These are phyloP conservation scores for Patella caerulea DNA, from an alignment of 2,888 invertebrate genomes.

Conservation along the genomic window DNA sequence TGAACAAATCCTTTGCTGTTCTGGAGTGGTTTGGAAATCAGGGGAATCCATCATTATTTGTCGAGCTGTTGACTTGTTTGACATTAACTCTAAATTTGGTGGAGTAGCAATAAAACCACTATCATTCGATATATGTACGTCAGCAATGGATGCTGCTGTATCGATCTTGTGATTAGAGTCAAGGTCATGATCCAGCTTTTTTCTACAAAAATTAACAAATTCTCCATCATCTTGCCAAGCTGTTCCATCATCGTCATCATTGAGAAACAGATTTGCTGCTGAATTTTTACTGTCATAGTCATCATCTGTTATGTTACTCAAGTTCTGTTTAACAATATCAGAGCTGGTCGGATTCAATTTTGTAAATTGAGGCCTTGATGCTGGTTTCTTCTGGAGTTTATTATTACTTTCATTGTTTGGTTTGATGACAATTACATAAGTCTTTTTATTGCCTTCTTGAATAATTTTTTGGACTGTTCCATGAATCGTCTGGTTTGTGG, in stretches of 20 bases:
- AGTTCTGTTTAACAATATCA: slow-evolving; percentile 49
- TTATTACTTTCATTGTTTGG: slow-evolving; percentile 38
- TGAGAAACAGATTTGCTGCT: slow-evolving; percentile 36
- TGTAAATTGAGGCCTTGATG: background rate
- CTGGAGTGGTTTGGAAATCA: background rate
- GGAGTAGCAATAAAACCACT: slow-evolving; percentile 9
- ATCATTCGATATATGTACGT: background rate
- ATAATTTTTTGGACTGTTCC: slow-evolving; percentile 37
- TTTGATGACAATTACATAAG: slow-evolving; percentile 48
- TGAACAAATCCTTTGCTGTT: background rate
- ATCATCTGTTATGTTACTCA: slow-evolving; percentile 42
- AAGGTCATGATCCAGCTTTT: too few species aligned
- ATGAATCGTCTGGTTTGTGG: slow-evolving; percentile 4
- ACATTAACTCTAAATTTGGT: background rate
- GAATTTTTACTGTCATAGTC: slow-evolving; percentile 37
- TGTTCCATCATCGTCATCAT: slow-evolving; percentile 44
- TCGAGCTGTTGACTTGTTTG: background rate
- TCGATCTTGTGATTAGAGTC: too few species aligned
- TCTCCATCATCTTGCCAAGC: background rate
- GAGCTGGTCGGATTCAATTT: slow-evolving; percentile 7
- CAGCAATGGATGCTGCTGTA: too few species aligned
- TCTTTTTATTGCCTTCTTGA: slow-evolving; percentile 42
- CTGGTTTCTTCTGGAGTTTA: slow-evolving; percentile 19
- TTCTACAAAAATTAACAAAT: background rate
- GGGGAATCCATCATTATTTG: background rate